phyloP scores from a whole-genome alignment of 37 sponge, comb jelly and placozoan genomes.

The Petrosia ficiformis region DNA sequence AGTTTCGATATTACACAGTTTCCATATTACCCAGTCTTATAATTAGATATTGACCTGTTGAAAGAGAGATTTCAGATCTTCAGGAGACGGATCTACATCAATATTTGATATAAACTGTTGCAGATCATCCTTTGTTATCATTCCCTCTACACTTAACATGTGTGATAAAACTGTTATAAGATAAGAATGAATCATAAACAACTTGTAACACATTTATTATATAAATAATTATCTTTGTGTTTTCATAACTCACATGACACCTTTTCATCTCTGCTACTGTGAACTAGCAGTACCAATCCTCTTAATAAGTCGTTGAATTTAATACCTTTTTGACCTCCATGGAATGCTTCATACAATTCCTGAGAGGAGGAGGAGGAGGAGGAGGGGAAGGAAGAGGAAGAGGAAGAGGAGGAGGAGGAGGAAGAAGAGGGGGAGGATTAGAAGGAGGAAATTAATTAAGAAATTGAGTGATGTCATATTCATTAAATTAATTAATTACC shows the following conservation, averaged over 20 bases:
- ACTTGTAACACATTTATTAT: too few species aligned
- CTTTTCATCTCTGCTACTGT: slow-evolving; percentile 74
- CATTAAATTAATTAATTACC: slow-evolving; percentile 25
- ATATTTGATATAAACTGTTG: slow-evolving; percentile 22
- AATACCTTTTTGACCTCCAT: slow-evolving; percentile 73
- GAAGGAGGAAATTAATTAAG: not conserved
- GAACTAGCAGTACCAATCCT: slow-evolving; percentile 71
- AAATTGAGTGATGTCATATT: not conserved
- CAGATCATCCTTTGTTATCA: slow-evolving; percentile 24
- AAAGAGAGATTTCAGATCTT: slow-evolving; percentile 33
- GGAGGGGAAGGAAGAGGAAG: not conserved
- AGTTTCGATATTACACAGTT: too few species aligned
- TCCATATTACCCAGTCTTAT: too few species aligned
- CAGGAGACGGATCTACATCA: slow-evolving; percentile 12
- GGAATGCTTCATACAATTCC: slow-evolving; percentile 69
- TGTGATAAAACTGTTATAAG: slow-evolving; percentile 26
- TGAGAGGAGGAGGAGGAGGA: too few species aligned
- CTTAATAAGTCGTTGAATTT: slow-evolving; percentile 73
- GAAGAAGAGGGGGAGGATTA: too few species aligned
- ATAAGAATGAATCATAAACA: not conserved
- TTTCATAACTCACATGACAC: slow-evolving; percentile 55
- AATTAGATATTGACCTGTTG: not conserved
- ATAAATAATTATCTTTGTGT: not conserved
- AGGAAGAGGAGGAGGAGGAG: not conserved
- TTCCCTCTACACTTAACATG: slow-evolving; percentile 40